Percentiles rank a stretch among this genome's conserved stretches.
Conservation (phyloP, 2,888 invertebrate species). For the Volucella zonaria region DNA sequence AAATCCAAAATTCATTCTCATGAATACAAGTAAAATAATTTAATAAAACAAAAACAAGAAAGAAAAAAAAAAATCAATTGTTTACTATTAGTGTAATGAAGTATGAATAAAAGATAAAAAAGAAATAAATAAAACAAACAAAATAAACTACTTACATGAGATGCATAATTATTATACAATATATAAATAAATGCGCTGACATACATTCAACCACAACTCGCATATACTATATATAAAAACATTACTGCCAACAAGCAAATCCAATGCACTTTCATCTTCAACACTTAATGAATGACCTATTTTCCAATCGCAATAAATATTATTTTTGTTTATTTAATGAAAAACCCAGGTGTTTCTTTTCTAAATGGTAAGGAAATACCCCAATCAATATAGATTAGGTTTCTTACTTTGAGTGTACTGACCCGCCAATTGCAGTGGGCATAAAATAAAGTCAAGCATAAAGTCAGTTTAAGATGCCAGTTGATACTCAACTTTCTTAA, state of each 20-base stretch:
- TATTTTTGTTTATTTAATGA: conserved; percentile 67
- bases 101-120: conserved; percentile 45
- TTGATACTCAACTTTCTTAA: too few relatives aligned
- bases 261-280: conserved; percentile 71
- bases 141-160: conserved; percentile 46
- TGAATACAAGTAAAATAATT: conserved; percentile 48
- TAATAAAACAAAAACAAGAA: conserved; percentile 33
- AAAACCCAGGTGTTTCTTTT: not conserved
- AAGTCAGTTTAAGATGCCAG: too few relatives aligned
- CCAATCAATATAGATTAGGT: too few relatives aligned
- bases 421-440: too few relatives aligned
- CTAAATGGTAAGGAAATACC: too few relatives aligned
- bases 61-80: conserved; percentile 54
- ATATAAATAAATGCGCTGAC: conserved; percentile 41
- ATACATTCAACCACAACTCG: conserved; percentile 36
- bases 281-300: conserved; percentile 68
- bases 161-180: conserved; percentile 64
- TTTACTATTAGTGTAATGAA: conserved; percentile 71
- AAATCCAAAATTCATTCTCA: conserved; percentile 59
- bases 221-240: conserved; percentile 40
- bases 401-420: too few relatives aligned
- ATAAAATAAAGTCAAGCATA: too few relatives aligned
- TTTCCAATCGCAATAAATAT: conserved; percentile 73
- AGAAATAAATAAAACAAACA: conserved; percentile 38
- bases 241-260: conserved; percentile 71